phyloP scores from a whole-genome alignment of 2,113 vertebrate species.

The Lipophrys pholis region DNA sequence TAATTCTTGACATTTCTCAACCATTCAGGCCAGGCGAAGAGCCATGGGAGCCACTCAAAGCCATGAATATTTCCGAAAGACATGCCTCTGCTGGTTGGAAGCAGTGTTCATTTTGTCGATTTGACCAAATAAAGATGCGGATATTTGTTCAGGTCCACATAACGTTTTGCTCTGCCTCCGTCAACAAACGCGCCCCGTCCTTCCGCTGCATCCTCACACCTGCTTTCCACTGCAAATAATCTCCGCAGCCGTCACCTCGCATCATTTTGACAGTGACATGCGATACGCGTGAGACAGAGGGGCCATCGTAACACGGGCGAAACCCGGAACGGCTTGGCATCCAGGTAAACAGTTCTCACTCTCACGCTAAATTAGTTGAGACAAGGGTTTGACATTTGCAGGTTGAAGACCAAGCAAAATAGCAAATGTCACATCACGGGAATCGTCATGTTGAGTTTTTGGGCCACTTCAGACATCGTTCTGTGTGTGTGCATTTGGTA shows the following conservation, averaged over 20 bases:
- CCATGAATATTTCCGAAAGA: constrained; percentile 55
- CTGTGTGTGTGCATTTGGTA: background rate
- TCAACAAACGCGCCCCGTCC: constrained; percentile 12
- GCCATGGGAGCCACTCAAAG: constrained; percentile 25
- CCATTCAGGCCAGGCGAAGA: constrained; percentile 23
- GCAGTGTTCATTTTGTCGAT: too few relatives aligned
- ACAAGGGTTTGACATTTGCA: constrained; percentile 32
- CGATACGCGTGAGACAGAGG: background rate
- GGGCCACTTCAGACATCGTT: background rate
- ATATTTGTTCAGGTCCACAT: too few relatives aligned
- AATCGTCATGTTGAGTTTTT: background rate
- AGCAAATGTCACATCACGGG: background rate
- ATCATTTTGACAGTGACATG: constrained; percentile 31
- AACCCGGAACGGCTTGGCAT: background rate
- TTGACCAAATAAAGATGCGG: constrained; percentile 1
- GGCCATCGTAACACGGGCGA: background rate
- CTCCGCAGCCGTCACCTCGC: constrained; percentile 31
- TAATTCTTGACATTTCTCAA: constrained; percentile 45
- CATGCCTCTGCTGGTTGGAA: background rate
- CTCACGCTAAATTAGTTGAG: constrained; percentile 1
- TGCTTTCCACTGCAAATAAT: constrained; percentile 31
- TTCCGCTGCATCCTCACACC: constrained; percentile 35
- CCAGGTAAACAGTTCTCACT: constrained; percentile 3
- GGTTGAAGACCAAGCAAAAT: constrained; percentile 3
- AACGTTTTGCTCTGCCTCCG: background rate